Conservation (phyloP, 2,113 vertebrate species). For the Polypterus senegalus region DNA sequence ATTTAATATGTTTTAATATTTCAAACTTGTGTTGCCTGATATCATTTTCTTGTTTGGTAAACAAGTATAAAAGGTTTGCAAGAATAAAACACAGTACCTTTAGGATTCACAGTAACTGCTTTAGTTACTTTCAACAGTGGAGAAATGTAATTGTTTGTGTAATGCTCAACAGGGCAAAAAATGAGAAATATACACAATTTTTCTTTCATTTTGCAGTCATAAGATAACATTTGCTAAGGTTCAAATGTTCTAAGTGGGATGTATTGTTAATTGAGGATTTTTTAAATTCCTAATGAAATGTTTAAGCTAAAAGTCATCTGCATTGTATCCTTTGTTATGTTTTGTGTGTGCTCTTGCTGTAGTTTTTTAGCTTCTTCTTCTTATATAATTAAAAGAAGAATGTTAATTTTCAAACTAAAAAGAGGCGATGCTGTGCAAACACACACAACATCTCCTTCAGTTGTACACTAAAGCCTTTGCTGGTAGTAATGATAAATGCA, state of each 20-base stretch:
- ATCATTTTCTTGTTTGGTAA: background rate
- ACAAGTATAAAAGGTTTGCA: slow-evolving; percentile 1
- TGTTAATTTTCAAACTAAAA: slow-evolving; percentile 28
- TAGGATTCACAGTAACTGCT: background rate
- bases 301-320: too few species aligned
- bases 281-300: too few species aligned
- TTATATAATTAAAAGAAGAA: slow-evolving; percentile 23
- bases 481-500: slow-evolving; percentile 19
- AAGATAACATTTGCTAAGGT: too few species aligned
- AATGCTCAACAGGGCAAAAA: slow-evolving; percentile 12
- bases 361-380: too few species aligned
- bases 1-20: background rate
- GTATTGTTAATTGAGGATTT: too few species aligned
- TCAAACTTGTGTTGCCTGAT: slow-evolving; percentile 3
- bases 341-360: too few species aligned
- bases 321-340: too few species aligned
- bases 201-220: too few species aligned
- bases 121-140: slow-evolving; percentile 2
- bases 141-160: slow-evolving; percentile 11
- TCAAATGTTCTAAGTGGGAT: too few species aligned
- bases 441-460: slow-evolving; percentile 26
- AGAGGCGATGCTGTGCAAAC: slow-evolving; percentile 30
- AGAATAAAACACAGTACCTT: slow-evolving; percentile 9
- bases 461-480: slow-evolving; percentile 35
- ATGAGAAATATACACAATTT: background rate